Base-by-base conservation (phyloP, 2,113 vertebrate genomes). In the Monarcha castaneiventris region DNA sequence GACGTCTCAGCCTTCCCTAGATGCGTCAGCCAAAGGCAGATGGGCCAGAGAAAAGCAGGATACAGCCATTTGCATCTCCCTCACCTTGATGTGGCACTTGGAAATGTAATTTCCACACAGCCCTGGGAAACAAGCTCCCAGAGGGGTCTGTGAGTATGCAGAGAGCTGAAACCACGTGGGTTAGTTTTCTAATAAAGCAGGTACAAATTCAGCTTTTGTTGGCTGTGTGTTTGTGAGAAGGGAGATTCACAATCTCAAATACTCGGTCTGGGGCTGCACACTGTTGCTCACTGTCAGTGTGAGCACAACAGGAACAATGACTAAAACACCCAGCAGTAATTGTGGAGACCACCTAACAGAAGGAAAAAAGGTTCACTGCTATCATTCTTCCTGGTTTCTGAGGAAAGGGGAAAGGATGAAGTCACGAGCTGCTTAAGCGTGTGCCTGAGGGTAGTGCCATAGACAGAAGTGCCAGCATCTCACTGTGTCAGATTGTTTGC, bases 381-480 rank as follows among this genome's bases (percentile, higher is more conserved):
- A 0, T 46, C 13, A 8, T 35, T 56, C 21, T 27, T 52, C 46
- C 26, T 75, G 35, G 9, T 71, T 67, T 71, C 46, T 74, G 30
- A 71, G 64, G 25, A 58, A 35, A 9, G 7, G 52, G 62, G 30
- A 52, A 32, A 66, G 33, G 30, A 56, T 9, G 21, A 66, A 62
- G 48, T 51, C 12, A 1, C 0, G 1, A 16, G 35, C 68, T 66
- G 41, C 49, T 37, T 44, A 39, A 37, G 4, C 22, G 1, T 5
- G n/a, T 35, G 44, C 54, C 71, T 19, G 9, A 77, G 64, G 44
- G 23, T 17, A 10, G 21, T 41, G 66, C 71, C 75, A 85, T 27
- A 27, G n/a, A n/a, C 29, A 52, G 41, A 41, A 64, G 76, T 41
- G 55, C 32, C 11, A 16, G 5, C 32, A 7, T 55, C 23, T 56